Evolutionary conservation across 2,797 vertebrate genomes (phyloP).

Genomic region (Trachops cirrhosus): DNA sequence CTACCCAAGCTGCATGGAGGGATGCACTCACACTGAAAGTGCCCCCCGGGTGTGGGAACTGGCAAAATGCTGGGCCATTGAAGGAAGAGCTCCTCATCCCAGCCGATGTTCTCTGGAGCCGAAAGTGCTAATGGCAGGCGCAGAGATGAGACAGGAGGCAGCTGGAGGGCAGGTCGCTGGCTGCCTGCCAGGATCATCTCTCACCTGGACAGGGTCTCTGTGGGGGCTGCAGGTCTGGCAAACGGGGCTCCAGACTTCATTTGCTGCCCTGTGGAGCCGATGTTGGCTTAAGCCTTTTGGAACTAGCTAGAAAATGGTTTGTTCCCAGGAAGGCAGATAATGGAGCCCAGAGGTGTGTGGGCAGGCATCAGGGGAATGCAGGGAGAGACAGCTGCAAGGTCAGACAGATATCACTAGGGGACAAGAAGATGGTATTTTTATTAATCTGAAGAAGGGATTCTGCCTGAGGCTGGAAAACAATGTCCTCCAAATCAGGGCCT

Average conservation of each 20-base stretch:
- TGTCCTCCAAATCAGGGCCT: neutral
- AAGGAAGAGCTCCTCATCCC: neutral
- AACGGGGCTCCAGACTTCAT: neutral
- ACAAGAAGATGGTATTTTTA: neutral
- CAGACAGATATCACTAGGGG: neutral
- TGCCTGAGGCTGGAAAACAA: neutral
- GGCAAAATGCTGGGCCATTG: neutral
- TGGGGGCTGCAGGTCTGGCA: neutral
- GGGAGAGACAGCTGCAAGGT: neutral
- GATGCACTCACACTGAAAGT: neutral
- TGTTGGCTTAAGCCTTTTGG: neutral
- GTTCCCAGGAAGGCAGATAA: neutral
- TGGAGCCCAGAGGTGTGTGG: neutral
- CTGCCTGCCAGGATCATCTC: neutral
- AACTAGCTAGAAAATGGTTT: neutral
- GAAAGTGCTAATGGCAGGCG: neutral
- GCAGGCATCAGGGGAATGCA: neutral
- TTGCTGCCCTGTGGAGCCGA: neutral
- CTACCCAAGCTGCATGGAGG: accelerated
- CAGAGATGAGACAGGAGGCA: neutral
- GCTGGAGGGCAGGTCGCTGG: too few relatives aligned
- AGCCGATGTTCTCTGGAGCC: neutral
- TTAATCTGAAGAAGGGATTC: neutral
- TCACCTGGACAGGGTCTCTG: neutral
- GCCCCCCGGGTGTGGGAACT: neutral